Evolutionary conservation across 1,140 invertebrate genomes (phyloP), one percentile per base, ranked within the genome.

Genomic region (Fopius arisanus): DNA sequence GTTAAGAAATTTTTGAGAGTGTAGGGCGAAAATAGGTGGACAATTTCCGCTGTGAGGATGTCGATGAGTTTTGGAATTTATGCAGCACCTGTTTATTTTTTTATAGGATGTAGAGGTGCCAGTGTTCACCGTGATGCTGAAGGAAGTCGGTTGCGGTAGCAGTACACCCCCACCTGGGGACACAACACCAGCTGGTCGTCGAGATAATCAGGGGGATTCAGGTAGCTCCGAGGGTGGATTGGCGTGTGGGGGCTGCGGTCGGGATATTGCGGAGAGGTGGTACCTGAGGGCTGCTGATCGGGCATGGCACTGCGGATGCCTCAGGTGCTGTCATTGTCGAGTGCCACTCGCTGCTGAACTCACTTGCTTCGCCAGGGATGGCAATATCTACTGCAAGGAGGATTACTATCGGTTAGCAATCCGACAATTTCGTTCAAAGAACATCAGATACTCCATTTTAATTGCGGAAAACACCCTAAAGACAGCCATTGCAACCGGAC

Each of bases 311-410:
- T 93, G 93, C 33, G 89, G 91, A 72, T 98, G 96, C 83, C 90
- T 97, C 33, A 92, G 94, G 74, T 98, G 96, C 87, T 94, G 92
- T 84, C 93, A 96, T 81, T 98, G 96, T 86, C 92, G 94, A 72
- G 86, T 95, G 69, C 92, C 94, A 0, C 89, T 97, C 26, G 95
- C 96, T 83, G 91, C 93, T 1, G 95, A 97, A 84, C 88, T 95
- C 63, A 96, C 95, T 75, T 98, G 96, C 87, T 98, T 96, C 87
- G 92, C 94, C 5, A 89, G 95, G 69, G 95, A 97, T 80, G 95
- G 95, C 68, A 94, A 94, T 82, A 97, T 97, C 80, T 97, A 96
- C 86, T 98, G 96, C 90, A 96, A 97, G 85, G 94, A 97, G 80
- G 96, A 98, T 87, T 98, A 98, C 86, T 96, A 96, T 87, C 94